Evolutionary conservation across 2,113 vertebrate genomes (phyloP).

Genomic region (Corydoras maculifer): DNA sequence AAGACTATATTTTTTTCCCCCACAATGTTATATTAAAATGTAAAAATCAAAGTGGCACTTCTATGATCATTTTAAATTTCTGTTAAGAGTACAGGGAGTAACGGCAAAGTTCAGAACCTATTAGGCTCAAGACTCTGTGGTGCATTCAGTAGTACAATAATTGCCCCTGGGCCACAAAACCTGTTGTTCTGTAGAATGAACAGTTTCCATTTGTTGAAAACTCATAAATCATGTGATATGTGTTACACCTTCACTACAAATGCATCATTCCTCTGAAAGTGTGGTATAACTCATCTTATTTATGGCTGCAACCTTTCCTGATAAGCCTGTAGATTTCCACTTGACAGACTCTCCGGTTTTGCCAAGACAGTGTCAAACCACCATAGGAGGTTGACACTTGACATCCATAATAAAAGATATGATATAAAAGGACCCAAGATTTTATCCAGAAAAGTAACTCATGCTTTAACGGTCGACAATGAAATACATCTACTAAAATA

Average conservation of each 20-base stretch:
- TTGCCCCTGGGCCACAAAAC: slow-evolving; percentile 8
- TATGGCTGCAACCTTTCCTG: slow-evolving; percentile 2
- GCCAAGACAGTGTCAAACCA: neutral
- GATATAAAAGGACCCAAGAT: too few species aligned
- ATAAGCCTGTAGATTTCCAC: neutral
- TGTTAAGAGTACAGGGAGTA: neutral
- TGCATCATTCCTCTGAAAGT: slow-evolving; percentile 1
- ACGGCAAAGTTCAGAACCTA: slow-evolving; percentile 1
- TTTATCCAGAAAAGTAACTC: too few species aligned
- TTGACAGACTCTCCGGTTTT: neutral
- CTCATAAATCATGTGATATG: slow-evolving; percentile 25
- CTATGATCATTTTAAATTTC: neutral
- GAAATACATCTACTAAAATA: too few species aligned
- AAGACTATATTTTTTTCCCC: neutral
- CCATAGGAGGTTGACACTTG: neutral
- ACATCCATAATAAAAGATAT: neutral
- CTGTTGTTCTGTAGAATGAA: slow-evolving; percentile 25
- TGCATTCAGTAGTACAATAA: slow-evolving; percentile 7
- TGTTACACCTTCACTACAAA: slow-evolving; percentile 7
- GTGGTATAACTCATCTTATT: slow-evolving; percentile 22
- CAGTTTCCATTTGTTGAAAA: slow-evolving; percentile 22
- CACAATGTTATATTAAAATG: neutral
- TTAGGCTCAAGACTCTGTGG: neutral
- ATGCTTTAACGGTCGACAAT: too few species aligned
- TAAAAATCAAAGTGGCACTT: neutral